These are phyloP conservation scores for Akabosia matsudoensis DNA, from an alignment of 1,140 invertebrate genomes.

Conservation along the genomic window DNA sequence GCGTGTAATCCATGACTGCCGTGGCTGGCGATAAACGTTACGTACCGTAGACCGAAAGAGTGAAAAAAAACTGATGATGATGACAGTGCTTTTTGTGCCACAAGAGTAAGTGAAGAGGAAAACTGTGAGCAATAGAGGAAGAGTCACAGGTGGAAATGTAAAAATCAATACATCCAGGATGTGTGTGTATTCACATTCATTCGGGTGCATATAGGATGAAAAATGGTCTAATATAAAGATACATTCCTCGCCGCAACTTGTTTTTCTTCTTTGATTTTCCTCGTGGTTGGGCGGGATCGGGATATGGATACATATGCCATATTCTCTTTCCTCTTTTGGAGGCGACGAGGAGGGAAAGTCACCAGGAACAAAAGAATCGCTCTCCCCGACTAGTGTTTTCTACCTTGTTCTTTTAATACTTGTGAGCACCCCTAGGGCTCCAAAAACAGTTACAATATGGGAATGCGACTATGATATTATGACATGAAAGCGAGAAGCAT, in stretches of 20 bases:
- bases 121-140: not conserved
- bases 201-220: not conserved
- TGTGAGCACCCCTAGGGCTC: not conserved
- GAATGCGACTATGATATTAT: too few species aligned
- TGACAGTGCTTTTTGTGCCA: not conserved
- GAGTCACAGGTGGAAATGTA: conserved; percentile 17
- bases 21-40: too few species aligned
- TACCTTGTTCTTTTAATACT: not conserved
- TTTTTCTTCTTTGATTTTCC: not conserved
- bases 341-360: not conserved
- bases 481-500: not conserved
- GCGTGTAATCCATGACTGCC: not conserved
- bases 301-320: not conserved
- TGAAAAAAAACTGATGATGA: not conserved
- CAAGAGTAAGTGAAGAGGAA: not conserved
- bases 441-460: not conserved
- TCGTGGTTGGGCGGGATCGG: not conserved
- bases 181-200: not conserved
- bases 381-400: not conserved
- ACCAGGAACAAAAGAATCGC: not conserved
- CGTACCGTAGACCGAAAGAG: not conserved
- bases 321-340: not conserved
- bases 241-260: not conserved
- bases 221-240: not conserved
- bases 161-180: conserved; percentile 9